Evolutionary conservation across 2,797 vertebrate genomes (phyloP), one percentile per base, ranked within the genome.

Genomic region (Xerus rutilus): DNA sequence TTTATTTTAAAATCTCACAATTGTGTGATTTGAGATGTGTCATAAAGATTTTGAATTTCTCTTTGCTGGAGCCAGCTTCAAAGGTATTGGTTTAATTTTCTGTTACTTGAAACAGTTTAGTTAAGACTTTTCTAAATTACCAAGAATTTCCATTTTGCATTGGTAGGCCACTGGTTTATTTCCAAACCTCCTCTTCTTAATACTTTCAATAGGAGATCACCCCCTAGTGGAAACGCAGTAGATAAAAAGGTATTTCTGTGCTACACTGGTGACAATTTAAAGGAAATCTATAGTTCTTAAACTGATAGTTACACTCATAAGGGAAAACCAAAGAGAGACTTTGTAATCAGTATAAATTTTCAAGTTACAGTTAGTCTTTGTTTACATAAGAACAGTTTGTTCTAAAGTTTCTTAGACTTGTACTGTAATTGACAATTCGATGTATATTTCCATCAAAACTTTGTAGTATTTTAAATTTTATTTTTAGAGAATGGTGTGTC

Each of bases 121-220:
- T 32, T 86, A 28, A 57, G n/a, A 83, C 6, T 21, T 78, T 95
- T 84, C 39, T 59, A 86, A 64, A 1, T 45, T 79, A 65, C 20
- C 43, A 59, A 91, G 21, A 88, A 88, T 84, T 88, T 92, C 81
- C 77, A 81, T 78, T 89, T 82, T 92, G 54, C 23, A 74, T 17
- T 39, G 49, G 69, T 65, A 90, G 73, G 39, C 3, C 43, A 28
- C 10, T 17, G n/a, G 28, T 7, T 11, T 45, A 12, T 74, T 94
- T 89, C 69, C 39, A 70, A 92, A 49, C 5, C 45, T 67, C 90
- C 30, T 76, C 54, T 64, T 62, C 45, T 81, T 78, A 74, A 25
- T 65, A 93, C 92, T 98, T 96, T 91, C 96, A 96, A 96, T 91
- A 30, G 86, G 52, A 96, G 85, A 95, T 98, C 96, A 96, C 96